Conservation (phyloP, 2,888 invertebrate species). For the Chorisops tibialis region DNA sequence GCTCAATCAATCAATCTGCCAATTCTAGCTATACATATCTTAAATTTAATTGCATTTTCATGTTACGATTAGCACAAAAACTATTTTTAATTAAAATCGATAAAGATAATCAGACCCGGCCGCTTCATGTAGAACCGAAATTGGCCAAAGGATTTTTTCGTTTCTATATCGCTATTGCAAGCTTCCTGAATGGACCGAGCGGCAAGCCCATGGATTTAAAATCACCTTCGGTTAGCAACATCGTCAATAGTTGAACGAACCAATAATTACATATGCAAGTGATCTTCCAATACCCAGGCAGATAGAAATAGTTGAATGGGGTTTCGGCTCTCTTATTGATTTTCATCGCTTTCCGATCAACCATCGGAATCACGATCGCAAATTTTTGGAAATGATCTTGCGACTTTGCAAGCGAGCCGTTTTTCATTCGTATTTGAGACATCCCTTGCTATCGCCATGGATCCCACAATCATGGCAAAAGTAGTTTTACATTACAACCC, state of each 20-base stretch:
- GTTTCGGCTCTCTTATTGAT: constrained; percentile 63
- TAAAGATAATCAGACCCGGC: constrained; percentile 43
- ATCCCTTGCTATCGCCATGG: no score
- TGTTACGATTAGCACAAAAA: no score
- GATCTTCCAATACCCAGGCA: constrained; percentile 70
- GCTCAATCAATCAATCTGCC: no score
- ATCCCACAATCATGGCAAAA: no score
- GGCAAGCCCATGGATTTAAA: constrained; percentile 79
- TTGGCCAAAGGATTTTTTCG: constrained; percentile 70
- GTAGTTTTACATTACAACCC: no score
- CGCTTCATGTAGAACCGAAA: constrained; percentile 59
- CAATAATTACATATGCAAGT: constrained; percentile 49
- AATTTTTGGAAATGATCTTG: constrained; percentile 46
- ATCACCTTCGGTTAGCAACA: constrained; percentile 84
- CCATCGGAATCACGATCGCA: constrained; percentile 51
- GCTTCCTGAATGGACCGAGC: constrained; percentile 82
- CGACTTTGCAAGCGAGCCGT: constrained; percentile 35
- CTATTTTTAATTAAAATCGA: no score
- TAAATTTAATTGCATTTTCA: no score
- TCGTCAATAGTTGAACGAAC: constrained; percentile 57
- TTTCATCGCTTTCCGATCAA: constrained; percentile 58
- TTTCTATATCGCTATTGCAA: constrained; percentile 82
- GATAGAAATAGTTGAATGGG: constrained; percentile 83
- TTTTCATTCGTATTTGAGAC: no score
- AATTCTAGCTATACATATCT: no score